Percentiles rank a stretch among this genome's conserved stretches.
These are phyloP conservation scores for Pedicia rivosa DNA, from an alignment of 2,888 invertebrate genomes.

Conservation along the genomic window DNA sequence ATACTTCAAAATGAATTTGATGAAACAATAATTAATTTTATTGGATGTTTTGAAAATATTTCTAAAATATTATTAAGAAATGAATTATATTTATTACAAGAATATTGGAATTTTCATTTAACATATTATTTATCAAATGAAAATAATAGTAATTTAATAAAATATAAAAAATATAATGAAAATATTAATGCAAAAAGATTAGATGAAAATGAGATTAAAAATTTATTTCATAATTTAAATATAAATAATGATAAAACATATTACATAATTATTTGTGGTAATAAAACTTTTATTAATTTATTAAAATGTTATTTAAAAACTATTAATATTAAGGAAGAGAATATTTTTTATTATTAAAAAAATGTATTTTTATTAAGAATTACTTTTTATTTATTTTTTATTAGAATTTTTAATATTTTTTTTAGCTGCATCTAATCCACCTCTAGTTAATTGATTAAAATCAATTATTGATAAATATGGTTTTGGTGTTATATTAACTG, in stretches of 20 bases:
- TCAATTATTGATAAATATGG: conserved; percentile 57
- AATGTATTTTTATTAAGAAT: neutral
- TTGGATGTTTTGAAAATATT: conserved; percentile 42
- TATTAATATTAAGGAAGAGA: neutral
- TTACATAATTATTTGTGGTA: neutral
- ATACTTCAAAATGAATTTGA: conserved; percentile 51
- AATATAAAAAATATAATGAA: conserved; percentile 22
- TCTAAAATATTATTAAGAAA: conserved; percentile 43
- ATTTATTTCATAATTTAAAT: neutral
- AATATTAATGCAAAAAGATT: conserved; percentile 11
- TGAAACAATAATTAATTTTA: conserved; percentile 42
- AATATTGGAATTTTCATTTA: conserved; percentile 62
- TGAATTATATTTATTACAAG: conserved; percentile 38
- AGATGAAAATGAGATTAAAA: conserved; percentile 7
- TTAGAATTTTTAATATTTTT: conserved; percentile 2
- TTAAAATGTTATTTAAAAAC: neutral
- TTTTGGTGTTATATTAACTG: conserved; percentile 33
- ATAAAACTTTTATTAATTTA: neutral
- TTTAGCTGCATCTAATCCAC: conserved; percentile 35
- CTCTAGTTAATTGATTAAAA: conserved; percentile 50
- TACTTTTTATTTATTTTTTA: neutral
- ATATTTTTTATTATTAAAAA: neutral
- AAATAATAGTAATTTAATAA: conserved; percentile 15
- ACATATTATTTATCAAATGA: conserved; percentile 38
- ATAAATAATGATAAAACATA: neutral